These are phyloP conservation scores for Phengaris alcon DNA, from an alignment of 2,888 invertebrate genomes.

Conservation along the genomic window DNA sequence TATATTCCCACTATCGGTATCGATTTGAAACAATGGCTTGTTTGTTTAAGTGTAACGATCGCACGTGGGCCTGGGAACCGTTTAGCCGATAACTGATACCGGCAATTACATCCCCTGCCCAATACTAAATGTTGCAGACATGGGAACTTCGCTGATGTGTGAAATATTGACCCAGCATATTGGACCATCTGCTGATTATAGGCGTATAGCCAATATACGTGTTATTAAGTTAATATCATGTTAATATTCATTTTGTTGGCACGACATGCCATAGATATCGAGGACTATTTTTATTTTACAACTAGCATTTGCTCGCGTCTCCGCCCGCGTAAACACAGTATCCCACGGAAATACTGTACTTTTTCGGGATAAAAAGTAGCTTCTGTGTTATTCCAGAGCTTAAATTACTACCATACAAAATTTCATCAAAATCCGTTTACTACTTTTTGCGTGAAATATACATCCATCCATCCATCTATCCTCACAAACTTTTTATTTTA, in stretches of 20 bases:
- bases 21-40: conserved; percentile 18
- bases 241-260: neutral
- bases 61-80: conserved; percentile 65
- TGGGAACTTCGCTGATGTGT: conserved; percentile 36
- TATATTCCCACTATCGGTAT: conserved; percentile 2
- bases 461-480: no score
- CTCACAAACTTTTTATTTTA: no score
- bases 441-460: no score
- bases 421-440: no score
- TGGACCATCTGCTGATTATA: conserved; percentile 8
- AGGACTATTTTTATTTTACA: no score
- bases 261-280: neutral
- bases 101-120: conserved; percentile 62
- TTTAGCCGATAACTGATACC: conserved; percentile 63
- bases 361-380: no score
- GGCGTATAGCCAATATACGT: neutral
- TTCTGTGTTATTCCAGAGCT: no score
- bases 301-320: no score
- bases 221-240: conserved; percentile 7
- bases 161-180: conserved; percentile 13
- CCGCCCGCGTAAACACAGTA: no score
- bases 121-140: conserved; percentile 45
- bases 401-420: no score
- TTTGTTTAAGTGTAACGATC: conserved; percentile 41
- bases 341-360: no score